Evolutionary conservation across 2,888 invertebrate genomes (phyloP), one percentile per base, ranked within the genome.

Genomic region (Rotaria magnacalcarata): DNA sequence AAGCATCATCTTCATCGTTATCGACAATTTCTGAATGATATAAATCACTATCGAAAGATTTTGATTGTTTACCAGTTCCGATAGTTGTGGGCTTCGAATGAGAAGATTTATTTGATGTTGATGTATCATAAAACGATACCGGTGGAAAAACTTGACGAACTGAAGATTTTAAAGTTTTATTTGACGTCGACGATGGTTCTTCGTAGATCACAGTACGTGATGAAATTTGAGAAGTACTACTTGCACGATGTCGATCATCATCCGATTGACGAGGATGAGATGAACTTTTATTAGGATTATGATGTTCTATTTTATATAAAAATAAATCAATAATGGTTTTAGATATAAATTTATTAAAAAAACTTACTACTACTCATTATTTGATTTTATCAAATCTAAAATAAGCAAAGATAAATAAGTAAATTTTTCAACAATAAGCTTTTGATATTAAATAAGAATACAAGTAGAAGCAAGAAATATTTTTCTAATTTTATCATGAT

Each of bases 21-120:
- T 80, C 80, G 11, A 80, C 14, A 5, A 80, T 80, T 80, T 80
- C 80, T 24, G 80, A 80, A 80, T 80, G 47, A 43, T 80, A 80
- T 24, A 47, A 6, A 80, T 80, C 80, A 80, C 47, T 47, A 80
- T 80, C 47, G n/a, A 80, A 47, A 24, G 24, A 3, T 19, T 19
- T 5, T 19, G 67, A 34, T 34, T 67, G 67, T 16, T 67, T 67
- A 34, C 34, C 67, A 34, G 34, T 67, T 14, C 16, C 19, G 2
- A 67, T 34, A 34, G 67, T 67, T 67, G 34, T 34, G 34, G 67
- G 67, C 19, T 67, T 67, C 19, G 67, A 19, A 34, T 34, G 27
- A 27, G 27, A 34, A 41, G 19, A 10, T 67, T 67, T 67, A 34
- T 6, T 67, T 34, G 67, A n/a, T 67, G 67, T 67, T 19, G 67